A percentile compares a stretch with the other conserved stretches of the same genome.
phyloP scores from a whole-genome alignment of 2,888 invertebrate genomes.

The Epistrophella euchroma region DNA sequence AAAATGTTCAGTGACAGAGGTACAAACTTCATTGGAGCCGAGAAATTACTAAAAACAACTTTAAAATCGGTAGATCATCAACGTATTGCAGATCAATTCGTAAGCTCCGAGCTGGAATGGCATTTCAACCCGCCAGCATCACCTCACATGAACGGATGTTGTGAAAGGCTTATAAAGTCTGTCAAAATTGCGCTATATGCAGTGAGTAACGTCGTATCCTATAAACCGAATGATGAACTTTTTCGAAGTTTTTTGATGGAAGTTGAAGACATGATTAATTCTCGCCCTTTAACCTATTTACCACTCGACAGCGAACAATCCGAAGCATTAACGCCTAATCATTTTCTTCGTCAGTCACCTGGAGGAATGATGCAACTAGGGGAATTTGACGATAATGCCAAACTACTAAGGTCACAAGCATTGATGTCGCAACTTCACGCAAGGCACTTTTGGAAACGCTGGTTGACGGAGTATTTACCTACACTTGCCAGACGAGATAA shows the following conservation, averaged over 20 bases:
- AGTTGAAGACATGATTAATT: neutral
- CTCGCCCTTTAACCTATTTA: neutral
- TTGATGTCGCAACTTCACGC: neutral
- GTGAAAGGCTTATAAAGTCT: neutral
- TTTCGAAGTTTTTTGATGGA: neutral
- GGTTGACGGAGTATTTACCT: neutral
- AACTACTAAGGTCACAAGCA: neutral
- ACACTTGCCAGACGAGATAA: neutral
- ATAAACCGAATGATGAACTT: neutral
- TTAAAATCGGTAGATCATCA: neutral
- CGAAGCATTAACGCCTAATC: neutral
- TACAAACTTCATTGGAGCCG: conserved; percentile 57
- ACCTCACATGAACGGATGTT: neutral
- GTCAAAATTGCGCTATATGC: neutral
- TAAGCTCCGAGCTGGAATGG: neutral
- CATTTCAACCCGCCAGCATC: neutral
- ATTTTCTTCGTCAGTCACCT: neutral
- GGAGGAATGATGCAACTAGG: neutral
- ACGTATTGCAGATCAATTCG: neutral
- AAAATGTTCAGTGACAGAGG: conserved; percentile 49
- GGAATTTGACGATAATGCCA: neutral
- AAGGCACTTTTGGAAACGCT: neutral
- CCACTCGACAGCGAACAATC: neutral
- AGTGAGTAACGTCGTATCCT: neutral
- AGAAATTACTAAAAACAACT: neutral